Percentiles rank a stretch among this genome's conserved stretches.
These are phyloP conservation scores for Limnephilus rhombicus DNA, from an alignment of 2,888 invertebrate species.

Conservation along the genomic window DNA sequence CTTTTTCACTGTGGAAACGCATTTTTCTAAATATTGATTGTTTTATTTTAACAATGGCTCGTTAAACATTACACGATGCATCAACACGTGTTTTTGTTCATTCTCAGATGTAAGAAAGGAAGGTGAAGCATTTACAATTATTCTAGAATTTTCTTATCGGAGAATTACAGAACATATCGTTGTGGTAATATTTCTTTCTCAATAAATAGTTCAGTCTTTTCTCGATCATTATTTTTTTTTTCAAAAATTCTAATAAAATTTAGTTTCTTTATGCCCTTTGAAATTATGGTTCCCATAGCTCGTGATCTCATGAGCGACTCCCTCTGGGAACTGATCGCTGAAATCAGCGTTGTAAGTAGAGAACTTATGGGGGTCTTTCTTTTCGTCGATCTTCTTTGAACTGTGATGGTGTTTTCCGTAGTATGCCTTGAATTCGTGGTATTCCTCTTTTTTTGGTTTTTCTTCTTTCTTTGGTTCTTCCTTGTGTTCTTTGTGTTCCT, in stretches of 20 bases:
- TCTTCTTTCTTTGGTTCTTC: constrained; percentile 10
- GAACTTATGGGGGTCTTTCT: constrained; percentile 35
- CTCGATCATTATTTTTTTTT: neutral
- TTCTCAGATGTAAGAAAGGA: neutral
- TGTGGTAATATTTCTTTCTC: neutral
- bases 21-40: neutral
- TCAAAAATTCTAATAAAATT: neutral
- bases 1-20: neutral
- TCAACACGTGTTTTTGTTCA: neutral
- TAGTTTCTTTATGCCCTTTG: constrained; percentile 19
- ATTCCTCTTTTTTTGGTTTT: constrained; percentile 5
- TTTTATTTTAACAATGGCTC: neutral
- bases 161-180: neutral
- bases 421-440: constrained; percentile 17
- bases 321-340: constrained; percentile 3
- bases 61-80: neutral
- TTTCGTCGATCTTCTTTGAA: constrained; percentile 3
- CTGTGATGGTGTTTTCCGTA: constrained; percentile 14
- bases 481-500: constrained; percentile 33
- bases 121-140: neutral
- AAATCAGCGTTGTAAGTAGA: constrained; percentile 33
- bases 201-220: neutral
- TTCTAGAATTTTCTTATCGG: neutral
- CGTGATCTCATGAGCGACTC: neutral
- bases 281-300: constrained; percentile 20